Base-by-base conservation (phyloP, 35 echinoderm and acorn worm species). In the Chiridota heheva region DNA sequence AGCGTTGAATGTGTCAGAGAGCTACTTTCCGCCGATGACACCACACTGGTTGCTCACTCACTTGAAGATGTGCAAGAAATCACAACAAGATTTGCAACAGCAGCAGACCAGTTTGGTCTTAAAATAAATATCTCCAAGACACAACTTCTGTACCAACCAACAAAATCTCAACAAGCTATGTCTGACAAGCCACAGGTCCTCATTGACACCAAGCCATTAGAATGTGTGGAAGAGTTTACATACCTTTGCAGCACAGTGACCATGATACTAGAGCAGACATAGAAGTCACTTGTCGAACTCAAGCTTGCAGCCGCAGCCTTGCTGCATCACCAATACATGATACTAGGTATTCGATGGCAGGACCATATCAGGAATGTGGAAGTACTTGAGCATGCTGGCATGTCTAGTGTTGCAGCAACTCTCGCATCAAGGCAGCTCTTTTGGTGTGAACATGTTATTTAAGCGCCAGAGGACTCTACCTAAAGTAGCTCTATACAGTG, bases 101-200 rank as follows among this genome's bases (percentile, higher is more conserved):
- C 70, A 49, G 27, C 70, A 7, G 6, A 7, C 70, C 34, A 48
- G 24, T 46, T 73, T 48, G 70, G 70, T 31, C 43, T 73, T 4
- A 47, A 73, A 25, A 73, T 73, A 2, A 73, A 73, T 73, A 29
- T 49, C 1, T 49, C 44, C 6, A 73, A 73, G 43, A 73, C 70
- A 73, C 42, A 73, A 48, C 70, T 73, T 0, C 43, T 73, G 1
- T 51, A 73, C 36, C 44, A 48, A 26, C 70, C 70, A 20, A 18
- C 6, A 42, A n/a, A n/a, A n/a, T n/a, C n/a, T n/a, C n/a, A n/a
- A n/a, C n/a, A n/a, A n/a, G n/a, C n/a, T n/a, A n/a, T n/a, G n/a
- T n/a, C n/a, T n/a, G n/a, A n/a, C n/a, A n/a, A n/a, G n/a, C n/a
- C n/a, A n/a, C n/a, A n/a, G n/a, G n/a, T n/a, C 34, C 35, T 24